phyloP scores from a whole-genome alignment of 2,113 vertebrate genomes.

The Gnathonemus longibarbis region DNA sequence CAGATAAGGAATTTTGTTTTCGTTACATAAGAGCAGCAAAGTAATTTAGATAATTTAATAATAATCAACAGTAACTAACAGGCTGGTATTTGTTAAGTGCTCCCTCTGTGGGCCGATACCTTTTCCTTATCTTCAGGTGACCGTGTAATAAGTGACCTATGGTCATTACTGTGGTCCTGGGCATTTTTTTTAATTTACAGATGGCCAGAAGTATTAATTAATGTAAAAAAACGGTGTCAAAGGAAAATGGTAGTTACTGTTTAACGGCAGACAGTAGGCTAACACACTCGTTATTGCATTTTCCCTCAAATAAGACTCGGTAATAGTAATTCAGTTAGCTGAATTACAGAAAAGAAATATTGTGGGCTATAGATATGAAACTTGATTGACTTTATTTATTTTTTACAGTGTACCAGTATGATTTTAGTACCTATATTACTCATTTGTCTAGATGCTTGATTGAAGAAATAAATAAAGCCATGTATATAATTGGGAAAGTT shows the following conservation, averaged over 20 bases:
- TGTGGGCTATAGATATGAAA: not conserved
- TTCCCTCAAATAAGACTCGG: not conserved
- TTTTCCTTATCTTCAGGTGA: not conserved
- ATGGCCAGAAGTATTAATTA: not conserved
- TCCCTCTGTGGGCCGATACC: not conserved
- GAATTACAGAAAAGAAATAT: not conserved
- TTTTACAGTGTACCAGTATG: not conserved
- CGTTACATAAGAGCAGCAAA: not conserved
- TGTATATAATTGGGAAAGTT: not conserved
- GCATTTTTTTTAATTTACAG: not conserved
- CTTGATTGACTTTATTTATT: not conserved
- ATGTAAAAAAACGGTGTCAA: not conserved
- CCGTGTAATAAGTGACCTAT: not conserved
- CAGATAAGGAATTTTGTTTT: not conserved
- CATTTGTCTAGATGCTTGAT: not conserved
- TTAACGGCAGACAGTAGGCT: not conserved
- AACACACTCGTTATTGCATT: not conserved
- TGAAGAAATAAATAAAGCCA: not conserved
- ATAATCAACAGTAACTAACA: not conserved
- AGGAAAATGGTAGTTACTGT: not conserved
- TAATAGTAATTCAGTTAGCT: not conserved
- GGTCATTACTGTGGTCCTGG: not conserved
- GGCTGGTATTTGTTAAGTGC: not conserved
- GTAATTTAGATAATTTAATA: not conserved
- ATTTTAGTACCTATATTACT: not conserved